Evolutionary conservation across 1,140 invertebrate species (phyloP).

Genomic region (Drosophila chauvacae): DNA sequence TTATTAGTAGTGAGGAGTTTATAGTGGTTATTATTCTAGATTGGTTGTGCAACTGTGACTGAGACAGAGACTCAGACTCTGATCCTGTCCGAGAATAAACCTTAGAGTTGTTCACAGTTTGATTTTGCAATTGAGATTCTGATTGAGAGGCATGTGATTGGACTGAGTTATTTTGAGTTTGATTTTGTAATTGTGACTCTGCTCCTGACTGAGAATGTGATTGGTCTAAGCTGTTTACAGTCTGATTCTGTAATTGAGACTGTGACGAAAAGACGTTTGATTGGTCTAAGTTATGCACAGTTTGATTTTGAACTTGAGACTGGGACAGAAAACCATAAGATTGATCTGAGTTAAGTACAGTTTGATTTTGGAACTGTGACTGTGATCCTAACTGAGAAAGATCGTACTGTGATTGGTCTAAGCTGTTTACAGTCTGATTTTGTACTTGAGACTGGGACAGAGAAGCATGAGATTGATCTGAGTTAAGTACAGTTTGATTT

Average conservation of each 20-base stretch:
- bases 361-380: neutral
- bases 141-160: neutral
- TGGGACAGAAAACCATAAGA: too few species aligned
- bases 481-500: too few species aligned
- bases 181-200: neutral
- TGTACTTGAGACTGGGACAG: neutral
- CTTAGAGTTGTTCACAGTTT: too few species aligned
- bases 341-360: neutral
- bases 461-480: neutral
- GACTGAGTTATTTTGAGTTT: neutral
- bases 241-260: neutral
- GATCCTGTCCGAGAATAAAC: neutral
- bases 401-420: rapidly evolving
- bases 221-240: neutral
- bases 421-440: neutral
- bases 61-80: neutral
- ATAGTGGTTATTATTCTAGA: neutral
- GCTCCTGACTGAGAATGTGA: neutral
- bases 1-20: neutral
- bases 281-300: neutral
- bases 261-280: neutral
- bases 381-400: neutral
- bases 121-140: neutral
- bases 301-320: too few species aligned
- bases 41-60: neutral